These are phyloP conservation scores for Antheraea yamamai DNA, from an alignment of 2,888 invertebrate genomes.

Conservation along the genomic window DNA sequence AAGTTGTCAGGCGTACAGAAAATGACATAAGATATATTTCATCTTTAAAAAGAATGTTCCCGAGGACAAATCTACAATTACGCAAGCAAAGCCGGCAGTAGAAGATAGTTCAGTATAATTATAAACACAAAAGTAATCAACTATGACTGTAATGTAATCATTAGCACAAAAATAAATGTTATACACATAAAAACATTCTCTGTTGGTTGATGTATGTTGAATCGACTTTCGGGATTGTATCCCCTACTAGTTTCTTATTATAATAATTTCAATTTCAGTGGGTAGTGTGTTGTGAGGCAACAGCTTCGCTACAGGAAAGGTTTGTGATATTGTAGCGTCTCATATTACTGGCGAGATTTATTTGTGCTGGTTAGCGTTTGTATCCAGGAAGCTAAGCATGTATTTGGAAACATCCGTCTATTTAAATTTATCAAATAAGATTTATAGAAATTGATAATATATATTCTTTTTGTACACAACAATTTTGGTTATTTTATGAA, in stretches of 20 bases:
- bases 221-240: conserved; percentile 30
- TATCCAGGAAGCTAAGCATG: conserved; percentile 28
- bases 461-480: not conserved
- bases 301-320: conserved; percentile 54
- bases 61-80: too few species aligned
- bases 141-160: not conserved
- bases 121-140: not conserved
- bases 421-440: conserved; percentile 3
- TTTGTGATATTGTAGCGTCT: conserved; percentile 72
- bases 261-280: conserved; percentile 55
- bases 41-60: too few species aligned
- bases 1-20: too few species aligned
- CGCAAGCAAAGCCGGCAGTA: too few species aligned
- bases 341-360: conserved; percentile 75
- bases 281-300: conserved; percentile 45
- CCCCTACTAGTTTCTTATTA: conserved; percentile 36
- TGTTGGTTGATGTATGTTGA: conserved; percentile 7
- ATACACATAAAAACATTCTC: not conserved
- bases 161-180: not conserved
- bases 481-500: too few species aligned
- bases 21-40: too few species aligned
- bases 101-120: not conserved
- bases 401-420: conserved; percentile 18
- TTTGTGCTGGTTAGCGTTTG: conserved; percentile 49
- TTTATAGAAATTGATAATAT: not conserved